Evolutionary conservation across 2,113 vertebrate species (phyloP), one percentile per base, ranked within the genome.

Genomic region (Cyprinodon brontotheroides): DNA sequence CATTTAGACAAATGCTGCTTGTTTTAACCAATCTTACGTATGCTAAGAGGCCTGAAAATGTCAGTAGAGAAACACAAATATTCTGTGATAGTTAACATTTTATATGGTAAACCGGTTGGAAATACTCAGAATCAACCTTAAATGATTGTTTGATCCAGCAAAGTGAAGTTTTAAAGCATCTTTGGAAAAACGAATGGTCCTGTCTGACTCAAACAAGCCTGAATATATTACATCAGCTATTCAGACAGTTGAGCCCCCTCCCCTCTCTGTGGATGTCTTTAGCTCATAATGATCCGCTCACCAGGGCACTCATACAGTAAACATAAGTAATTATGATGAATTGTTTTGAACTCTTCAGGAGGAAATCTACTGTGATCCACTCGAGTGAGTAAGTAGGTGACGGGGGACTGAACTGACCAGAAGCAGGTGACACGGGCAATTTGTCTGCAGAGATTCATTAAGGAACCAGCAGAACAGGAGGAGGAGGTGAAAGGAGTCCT

Each of bases 251-350:
- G 40, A 63, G 62, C 15, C 47, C 75, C 59, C 45, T 39, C 61
- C 45, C 57, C 48, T n/a, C 4, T 40, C 65, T 70, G 63, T 61
- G 74, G 61, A 70, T 53, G 47, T 68, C 22, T 77, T 84, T 82
- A 80, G 76, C 78, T 15, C 38, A 75, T 81, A 65, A 78, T 65
- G 61, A 68, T 72, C 63, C 61, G 40, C 74, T 77, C 36, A 39
- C 50, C 59, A 48, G 69, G 63, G 62, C 57, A 43, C 71, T 41
- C 61, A 70, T 64, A 50, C 15, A 20, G 38, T 72, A 57, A 69
- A 70, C 47, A 61, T 39, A 40, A 3, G 53, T 90, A 90, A 91
- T 87, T 86, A 76, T 92, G 87, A 93, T 92, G 73, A 84, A 92
- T 92, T 50, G 79, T 74, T 72, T 57, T 11, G 63, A 81, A 72